Evolutionary conservation across 2,888 invertebrate species (phyloP).

Genomic region (Branchellion lobata): DNA sequence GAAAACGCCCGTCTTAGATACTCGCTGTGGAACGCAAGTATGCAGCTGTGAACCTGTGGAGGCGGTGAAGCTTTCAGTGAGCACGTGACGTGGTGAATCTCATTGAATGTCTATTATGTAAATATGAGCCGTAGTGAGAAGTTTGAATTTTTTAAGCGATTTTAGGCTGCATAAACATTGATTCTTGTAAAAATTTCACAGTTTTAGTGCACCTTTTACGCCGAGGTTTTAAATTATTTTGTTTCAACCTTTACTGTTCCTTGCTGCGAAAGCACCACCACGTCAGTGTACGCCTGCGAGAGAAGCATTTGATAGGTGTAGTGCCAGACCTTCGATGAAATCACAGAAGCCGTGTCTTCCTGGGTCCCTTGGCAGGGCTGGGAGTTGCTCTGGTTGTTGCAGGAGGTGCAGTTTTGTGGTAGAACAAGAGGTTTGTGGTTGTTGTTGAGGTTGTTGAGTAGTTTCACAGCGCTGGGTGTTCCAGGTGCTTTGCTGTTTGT

Average conservation of each 20-base stretch:
- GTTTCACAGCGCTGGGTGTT: too few species aligned
- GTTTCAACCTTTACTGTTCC: conserved; percentile 37
- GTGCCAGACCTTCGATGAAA: conserved; percentile 5
- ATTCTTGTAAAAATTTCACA: too few species aligned
- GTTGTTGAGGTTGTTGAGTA: too few species aligned
- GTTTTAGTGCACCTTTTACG: too few species aligned
- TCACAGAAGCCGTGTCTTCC: neutral
- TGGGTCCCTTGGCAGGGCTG: neutral
- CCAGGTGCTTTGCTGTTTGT: too few species aligned
- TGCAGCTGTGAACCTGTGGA: conserved; percentile 20
- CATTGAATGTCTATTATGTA: too few species aligned
- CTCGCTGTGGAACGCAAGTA: conserved; percentile 37
- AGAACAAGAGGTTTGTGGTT: neutral
- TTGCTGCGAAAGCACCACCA: conserved; percentile 25
- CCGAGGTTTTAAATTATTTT: too few species aligned
- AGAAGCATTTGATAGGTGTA: conserved; percentile 41
- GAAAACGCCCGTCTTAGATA: conserved; percentile 16
- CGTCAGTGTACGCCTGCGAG: conserved; percentile 25
- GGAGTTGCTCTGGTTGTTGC: conserved; percentile 3
- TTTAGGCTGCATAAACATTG: too few species aligned
- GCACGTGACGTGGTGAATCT: too few species aligned
- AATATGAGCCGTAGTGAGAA: too few species aligned
- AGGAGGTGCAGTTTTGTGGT: neutral
- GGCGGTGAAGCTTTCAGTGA: too few species aligned
- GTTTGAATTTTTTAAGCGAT: too few species aligned